Evolutionary conservation across 2,888 invertebrate species (phyloP).

Genomic region (Andrena trimmerana): DNA sequence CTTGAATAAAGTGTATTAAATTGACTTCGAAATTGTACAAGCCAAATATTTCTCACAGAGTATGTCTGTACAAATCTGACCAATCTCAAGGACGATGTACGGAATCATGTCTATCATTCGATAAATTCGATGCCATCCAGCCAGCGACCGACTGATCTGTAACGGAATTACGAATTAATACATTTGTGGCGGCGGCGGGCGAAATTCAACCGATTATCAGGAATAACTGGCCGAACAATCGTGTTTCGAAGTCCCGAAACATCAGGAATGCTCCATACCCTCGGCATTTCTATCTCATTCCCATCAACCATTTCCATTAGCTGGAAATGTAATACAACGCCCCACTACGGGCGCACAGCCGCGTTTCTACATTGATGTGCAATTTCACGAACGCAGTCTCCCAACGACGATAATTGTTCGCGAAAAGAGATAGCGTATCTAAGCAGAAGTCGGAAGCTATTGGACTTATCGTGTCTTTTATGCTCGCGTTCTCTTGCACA

Average conservation of each 20-base stretch:
- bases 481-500: neutral
- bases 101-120: constrained; percentile 57
- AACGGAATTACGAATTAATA: constrained; percentile 74
- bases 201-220: constrained; percentile 75
- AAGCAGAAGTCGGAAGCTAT: neutral
- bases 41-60: neutral
- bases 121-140: constrained; percentile 55
- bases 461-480: constrained; percentile 27
- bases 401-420: constrained; percentile 56
- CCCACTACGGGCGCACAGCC: constrained; percentile 45
- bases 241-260: constrained; percentile 74
- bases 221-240: constrained; percentile 70
- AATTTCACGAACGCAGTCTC: constrained; percentile 29
- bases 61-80: neutral
- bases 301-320: constrained; percentile 73
- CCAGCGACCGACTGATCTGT: constrained; percentile 56
- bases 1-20: no score
- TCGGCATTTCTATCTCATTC: constrained; percentile 68
- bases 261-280: constrained; percentile 70
- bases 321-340: constrained; percentile 72
- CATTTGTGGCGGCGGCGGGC: constrained; percentile 67
- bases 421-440: constrained; percentile 42
- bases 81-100: constrained; percentile 32
- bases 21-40: no score
- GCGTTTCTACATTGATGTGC: constrained; percentile 20